Base-by-base conservation (phyloP, 2,113 vertebrate species). In the Megaceryle maxima region DNA sequence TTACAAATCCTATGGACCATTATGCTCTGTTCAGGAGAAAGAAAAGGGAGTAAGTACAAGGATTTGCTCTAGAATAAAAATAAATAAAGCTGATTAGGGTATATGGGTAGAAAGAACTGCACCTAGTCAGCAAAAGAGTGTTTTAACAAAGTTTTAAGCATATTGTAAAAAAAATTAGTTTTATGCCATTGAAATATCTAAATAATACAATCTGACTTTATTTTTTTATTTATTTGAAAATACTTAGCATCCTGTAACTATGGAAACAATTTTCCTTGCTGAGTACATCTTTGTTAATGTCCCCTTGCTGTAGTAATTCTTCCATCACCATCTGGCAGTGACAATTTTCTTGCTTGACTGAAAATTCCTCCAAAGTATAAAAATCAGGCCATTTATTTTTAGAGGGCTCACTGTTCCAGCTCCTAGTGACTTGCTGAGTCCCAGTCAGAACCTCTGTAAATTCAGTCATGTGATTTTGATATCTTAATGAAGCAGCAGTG, bases 181-280 rank as follows among this genome's bases (percentile, higher is more conserved):
- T 15, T 44, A 94, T 93, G 11, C 48, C 78, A 84, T 25, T 74
- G 44, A 78, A 9, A 5, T 92, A 87, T 86, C 94, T 94, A 97
- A 95, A 95, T 90, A 94, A 92, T 94, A 55, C 14, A 63, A 37
- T 48, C 62, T 96, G 84, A 93, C 82, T 88, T 74, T 86, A 90
- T 93, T 95, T 67, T 93, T 90, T 91, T 95, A 73, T 69, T 92
- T 94, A 92, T 96, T 94, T 48, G 7, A 31, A 97, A 77, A 84
- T 85, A 74, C 82, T 81, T 88, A 92, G 89, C 94, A 87, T 97
- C 88, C 79, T 86, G 97, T 97, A 91, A 90, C 95, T 96, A 96
- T 94, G 90, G 97, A 50, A 97, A 98, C 94, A 70, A 60, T 96
- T 97, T 63, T 63, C 93, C 97, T 95, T 88, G 79, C 75, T 94